These are phyloP conservation scores for Tridacna gigas DNA, from an alignment of 2,888 invertebrate genomes.

Conservation along the genomic window DNA sequence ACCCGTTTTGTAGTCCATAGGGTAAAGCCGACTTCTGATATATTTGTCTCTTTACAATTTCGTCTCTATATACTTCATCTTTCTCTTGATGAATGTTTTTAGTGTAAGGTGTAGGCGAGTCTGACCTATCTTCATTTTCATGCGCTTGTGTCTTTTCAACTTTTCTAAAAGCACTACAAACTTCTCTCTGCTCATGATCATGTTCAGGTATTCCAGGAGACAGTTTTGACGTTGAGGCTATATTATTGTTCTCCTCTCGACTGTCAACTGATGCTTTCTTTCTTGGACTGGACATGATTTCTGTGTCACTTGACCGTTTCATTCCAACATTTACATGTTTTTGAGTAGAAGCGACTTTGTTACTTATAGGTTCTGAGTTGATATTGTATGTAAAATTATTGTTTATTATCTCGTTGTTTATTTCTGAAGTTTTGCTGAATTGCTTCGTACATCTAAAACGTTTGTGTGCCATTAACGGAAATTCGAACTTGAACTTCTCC, in stretches of 20 bases:
- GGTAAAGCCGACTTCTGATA: not conserved
- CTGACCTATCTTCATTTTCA: conserved; percentile 14
- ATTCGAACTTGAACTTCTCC: conserved; percentile 79
- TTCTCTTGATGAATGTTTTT: conserved; percentile 10
- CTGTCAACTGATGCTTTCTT: not conserved
- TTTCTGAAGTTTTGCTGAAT: not conserved
- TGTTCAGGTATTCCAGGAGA: not conserved
- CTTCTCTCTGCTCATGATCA: conserved; percentile 21
- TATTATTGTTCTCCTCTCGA: conserved; percentile 55
- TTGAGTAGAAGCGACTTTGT: not conserved
- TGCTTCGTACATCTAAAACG: conserved; percentile 77
- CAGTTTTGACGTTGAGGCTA: conserved; percentile 9
- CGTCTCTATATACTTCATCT: not conserved
- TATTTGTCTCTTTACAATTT: not conserved
- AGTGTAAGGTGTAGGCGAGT: not conserved
- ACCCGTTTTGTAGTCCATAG: conserved; percentile 26
- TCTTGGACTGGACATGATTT: conserved; percentile 11
- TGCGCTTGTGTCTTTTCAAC: conserved; percentile 69
- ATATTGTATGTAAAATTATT: not conserved
- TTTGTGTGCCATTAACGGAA: conserved; percentile 80
- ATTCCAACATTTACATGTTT: not conserved
- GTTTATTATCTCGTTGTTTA: not conserved
- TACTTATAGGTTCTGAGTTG: not conserved
- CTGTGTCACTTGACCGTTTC: conserved; percentile 6
- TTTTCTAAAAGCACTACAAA: conserved; percentile 80